Evolutionary conservation across 1,140 invertebrate species (phyloP).

Genomic region (Orius insidiosus): DNA sequence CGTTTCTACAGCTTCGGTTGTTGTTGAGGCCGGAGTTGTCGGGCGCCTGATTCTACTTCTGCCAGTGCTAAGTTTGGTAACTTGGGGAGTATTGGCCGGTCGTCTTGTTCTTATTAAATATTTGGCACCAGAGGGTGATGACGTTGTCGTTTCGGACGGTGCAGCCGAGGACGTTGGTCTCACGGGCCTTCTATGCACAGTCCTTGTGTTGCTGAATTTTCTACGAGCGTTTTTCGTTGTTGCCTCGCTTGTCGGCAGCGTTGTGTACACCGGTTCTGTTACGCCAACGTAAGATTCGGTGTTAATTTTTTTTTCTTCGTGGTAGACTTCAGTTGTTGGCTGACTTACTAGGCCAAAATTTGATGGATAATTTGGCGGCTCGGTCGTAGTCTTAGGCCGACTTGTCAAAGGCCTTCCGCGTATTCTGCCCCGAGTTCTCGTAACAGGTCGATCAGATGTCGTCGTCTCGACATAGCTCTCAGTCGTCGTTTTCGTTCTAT

Average conservation of each 20-base stretch:
- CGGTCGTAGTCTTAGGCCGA: not conserved
- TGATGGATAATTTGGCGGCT: constrained; percentile 10
- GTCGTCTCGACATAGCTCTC: not conserved
- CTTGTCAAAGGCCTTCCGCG: not conserved
- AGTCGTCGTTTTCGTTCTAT: no score
- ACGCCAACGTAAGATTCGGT: not conserved
- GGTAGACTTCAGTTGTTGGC: not conserved
- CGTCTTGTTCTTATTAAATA: constrained; percentile 17
- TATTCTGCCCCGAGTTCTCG: constrained; percentile 5
- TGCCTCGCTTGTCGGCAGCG: constrained; percentile 9
- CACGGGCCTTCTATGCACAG: constrained; percentile 12
- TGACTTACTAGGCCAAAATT: not conserved
- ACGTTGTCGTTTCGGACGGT: constrained; percentile 9
- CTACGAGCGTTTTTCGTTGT: constrained; percentile 6
- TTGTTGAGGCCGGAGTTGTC: constrained; percentile 16
- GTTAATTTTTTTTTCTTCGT: not conserved
- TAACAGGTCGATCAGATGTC: constrained; percentile 2
- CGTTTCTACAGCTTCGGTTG: constrained; percentile 15
- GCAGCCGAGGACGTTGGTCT: constrained; percentile 12
- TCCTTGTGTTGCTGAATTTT: constrained; percentile 13
- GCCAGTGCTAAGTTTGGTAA: constrained; percentile 16
- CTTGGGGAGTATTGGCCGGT: constrained; percentile 11
- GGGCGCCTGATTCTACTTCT: constrained; percentile 19
- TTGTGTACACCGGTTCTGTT: constrained; percentile 1
- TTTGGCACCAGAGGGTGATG: constrained; percentile 11